Percentiles rank a stretch among this genome's conserved stretches.
Conservation (phyloP, 2,797 vertebrate species). For the Phrynocephalus vlangalii region DNA sequence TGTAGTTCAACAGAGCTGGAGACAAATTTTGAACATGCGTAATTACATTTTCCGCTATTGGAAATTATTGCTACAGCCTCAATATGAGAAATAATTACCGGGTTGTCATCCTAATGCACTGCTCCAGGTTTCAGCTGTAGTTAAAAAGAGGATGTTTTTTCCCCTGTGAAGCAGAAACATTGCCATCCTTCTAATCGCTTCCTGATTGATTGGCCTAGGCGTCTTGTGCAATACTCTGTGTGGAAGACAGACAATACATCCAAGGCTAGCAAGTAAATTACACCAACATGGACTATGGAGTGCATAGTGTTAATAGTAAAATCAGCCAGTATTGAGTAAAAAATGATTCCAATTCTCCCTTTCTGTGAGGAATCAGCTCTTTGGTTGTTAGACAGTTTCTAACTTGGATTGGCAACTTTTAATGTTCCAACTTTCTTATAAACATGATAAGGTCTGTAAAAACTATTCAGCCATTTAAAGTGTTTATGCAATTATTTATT, state of each 20-base stretch:
- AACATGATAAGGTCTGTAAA: not conserved
- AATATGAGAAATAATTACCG: constrained; percentile 5
- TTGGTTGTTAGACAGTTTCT: too few relatives aligned
- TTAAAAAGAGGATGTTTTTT: not conserved
- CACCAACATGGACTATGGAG: not conserved
- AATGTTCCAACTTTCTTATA: not conserved
- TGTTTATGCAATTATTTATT: not conserved
- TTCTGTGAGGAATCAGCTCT: not conserved
- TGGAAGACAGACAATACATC: constrained; percentile 7
- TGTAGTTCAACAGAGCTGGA: not conserved
- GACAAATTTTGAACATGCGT: constrained; percentile 27
- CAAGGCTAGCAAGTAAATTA: not conserved
- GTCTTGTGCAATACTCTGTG: not conserved
- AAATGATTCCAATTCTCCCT: not conserved
- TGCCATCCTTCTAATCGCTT: constrained; percentile 8
- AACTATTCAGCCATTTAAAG: not conserved
- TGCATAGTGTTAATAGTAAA: not conserved
- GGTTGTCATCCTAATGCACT: constrained; percentile 4
- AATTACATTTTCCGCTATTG: constrained; percentile 30
- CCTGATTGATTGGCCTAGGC: not conserved
- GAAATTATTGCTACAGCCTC: not conserved
- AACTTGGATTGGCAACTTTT: not conserved
- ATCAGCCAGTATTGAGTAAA: not conserved
- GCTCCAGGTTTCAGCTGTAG: constrained; percentile 2
- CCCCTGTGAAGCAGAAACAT: not conserved